Percentiles rank a stretch among this genome's conserved stretches.
Conservation (phyloP, 2,797 vertebrate genomes). For the Sebastiscus albofasciatus region DNA sequence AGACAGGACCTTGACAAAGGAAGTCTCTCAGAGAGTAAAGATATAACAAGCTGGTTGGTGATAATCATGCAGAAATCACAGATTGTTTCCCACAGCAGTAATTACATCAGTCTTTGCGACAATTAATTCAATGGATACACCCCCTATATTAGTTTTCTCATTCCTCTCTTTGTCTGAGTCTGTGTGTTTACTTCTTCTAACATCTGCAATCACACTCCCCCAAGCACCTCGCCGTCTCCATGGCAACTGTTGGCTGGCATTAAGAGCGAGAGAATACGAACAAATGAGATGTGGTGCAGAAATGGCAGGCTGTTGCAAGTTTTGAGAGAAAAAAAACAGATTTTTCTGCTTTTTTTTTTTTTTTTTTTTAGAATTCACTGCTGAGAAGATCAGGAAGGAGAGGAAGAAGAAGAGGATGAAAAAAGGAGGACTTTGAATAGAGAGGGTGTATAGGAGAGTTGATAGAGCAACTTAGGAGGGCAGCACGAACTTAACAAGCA, state of each 20-base stretch:
- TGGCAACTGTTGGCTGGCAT: conserved; percentile 89
- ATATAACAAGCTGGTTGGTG: background rate
- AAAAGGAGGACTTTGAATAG: background rate
- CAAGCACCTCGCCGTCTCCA: conserved; percentile 88
- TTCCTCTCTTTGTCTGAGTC: conserved; percentile 61
- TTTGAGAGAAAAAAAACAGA: background rate
- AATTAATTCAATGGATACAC: background rate
- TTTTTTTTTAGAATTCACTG: background rate
- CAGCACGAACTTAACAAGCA: background rate
- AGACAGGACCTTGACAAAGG: background rate
- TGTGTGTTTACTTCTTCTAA: conserved; percentile 78
- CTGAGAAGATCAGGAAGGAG: background rate
- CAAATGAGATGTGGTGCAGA: conserved; percentile 52
- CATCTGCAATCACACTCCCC: conserved; percentile 85
- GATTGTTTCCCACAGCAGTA: background rate
- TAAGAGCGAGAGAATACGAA: conserved; percentile 61
- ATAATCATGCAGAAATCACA: background rate
- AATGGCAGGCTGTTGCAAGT: conserved; percentile 41
- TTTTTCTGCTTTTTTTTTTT: background rate
- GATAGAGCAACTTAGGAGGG: background rate
- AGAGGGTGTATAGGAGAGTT: background rate
- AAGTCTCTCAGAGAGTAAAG: background rate
- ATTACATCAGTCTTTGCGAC: background rate
- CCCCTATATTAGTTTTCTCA: conserved; percentile 49
- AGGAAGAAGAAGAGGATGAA: background rate